Evolutionary conservation across 1,140 invertebrate genomes (phyloP), one percentile per base, ranked within the genome.

Genomic region (Sycobia sp.): DNA sequence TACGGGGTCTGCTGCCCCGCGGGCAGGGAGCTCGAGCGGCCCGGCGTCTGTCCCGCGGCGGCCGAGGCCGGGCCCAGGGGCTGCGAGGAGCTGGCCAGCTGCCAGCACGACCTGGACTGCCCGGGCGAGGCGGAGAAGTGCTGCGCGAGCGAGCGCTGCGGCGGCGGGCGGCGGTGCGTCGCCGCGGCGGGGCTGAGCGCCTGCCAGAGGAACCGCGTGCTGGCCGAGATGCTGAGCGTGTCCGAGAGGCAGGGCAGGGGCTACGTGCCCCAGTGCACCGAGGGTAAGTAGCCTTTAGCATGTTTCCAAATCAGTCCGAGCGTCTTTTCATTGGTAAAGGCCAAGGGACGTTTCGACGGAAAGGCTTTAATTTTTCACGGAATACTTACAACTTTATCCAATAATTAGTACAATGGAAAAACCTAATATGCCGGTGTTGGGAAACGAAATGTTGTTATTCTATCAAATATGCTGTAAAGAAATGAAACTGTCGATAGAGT

Each of bases 1-100:
- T 94, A 94, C 72, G 92, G 92, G 0, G 91, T 94, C 1, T 94
- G 92, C 73, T 94, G 91, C 73, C 90, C 91, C n/a, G 88, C 89
- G 9, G 89, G 86, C 3, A 68, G 91, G 53, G 86, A 87, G 69
- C 84, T 92, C 36, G 83, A 90, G 67, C 91, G 92, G 73, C 85
- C 90, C 0, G 91, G 91, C 3, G 84, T 84, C 1, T 94, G 92
- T 73, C 91, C 91, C 0, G 71, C 70, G n/a, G 73, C 73, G 41
- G 80, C 75, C 67, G 72, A 34, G 38, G 66, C 73, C 22, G 76
- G 82, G 66, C 88, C 88, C 0, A 74, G 82, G 0, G 79, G 84
- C 2, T 94, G 91, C 71, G 29, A 4, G 5, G n/a, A n/a, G n/a
- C n/a, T n/a, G n/a, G n/a, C n/a, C n/a, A n/a, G n/a, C n/a, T n/a